Base-by-base conservation (phyloP, 2,888 invertebrate genomes). In the Mycalesis mineus region DNA sequence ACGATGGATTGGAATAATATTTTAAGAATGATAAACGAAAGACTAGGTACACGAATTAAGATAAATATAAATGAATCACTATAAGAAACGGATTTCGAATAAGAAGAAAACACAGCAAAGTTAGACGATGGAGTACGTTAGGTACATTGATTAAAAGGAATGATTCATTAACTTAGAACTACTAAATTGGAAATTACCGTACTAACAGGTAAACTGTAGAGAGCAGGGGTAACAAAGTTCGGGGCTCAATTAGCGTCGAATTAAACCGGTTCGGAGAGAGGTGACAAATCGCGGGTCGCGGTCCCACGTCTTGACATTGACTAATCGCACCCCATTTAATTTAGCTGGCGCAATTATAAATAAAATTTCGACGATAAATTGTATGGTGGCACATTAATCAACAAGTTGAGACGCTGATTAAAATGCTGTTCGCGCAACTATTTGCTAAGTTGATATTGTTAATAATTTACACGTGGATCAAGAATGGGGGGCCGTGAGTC, bases 321-420 rank as follows among this genome's bases (percentile, higher is more conserved):
- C 82, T 88, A 88, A 88, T 88, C 79, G 81, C 78, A 75, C 74
- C 71, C 75, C 78, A 76, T 86, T 89, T 88, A 88, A 88, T 88
- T 88, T 86, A 80, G 84, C 78, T 76, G 72, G 80, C 76, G 84
- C 88, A 88, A 89, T 89, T 89, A 89, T 88, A 88, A 88, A 88
- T 88, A 89, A 89, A 89, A 88, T 88, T 89, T 88, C 77, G 76
- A 79, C 89, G 80, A 88, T 89, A 89, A 89, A 88, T 88, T 88
- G 78, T 76, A 77, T 77, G 66, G 82, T 75, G 80, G 82, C 74
- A 79, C 88, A 90, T 90, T 90, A 90, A 90, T 90, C 90, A 90
- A 89, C 88, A 90, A 90, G 87, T 90, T 90, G 83, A 82, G 90
- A 90, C 90, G 88, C 89, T 90, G 90, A 90, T 90, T 90, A 90